Percentiles rank a stretch among this genome's conserved stretches.
These are phyloP conservation scores for Cynopterus sphinx DNA, from an alignment of 2,797 vertebrate species.

Conservation along the genomic window DNA sequence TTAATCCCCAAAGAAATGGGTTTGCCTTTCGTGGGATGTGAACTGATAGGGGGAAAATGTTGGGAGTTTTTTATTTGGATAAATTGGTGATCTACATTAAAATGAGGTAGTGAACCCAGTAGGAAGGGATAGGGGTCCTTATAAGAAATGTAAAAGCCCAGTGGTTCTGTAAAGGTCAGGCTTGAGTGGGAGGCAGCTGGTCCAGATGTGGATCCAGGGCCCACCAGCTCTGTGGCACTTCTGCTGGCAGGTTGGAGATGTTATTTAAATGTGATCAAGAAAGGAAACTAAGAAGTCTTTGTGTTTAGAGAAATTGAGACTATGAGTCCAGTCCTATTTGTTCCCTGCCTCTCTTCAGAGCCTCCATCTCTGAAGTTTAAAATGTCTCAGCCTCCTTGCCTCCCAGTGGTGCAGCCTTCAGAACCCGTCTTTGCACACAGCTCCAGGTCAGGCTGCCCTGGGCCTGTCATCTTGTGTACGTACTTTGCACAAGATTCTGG, in stretches of 20 bases:
- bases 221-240: not conserved
- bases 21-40: conserved; percentile 75
- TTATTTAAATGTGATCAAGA: not conserved
- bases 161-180: conserved; percentile 33
- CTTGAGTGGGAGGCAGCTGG: not conserved
- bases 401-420: not conserved
- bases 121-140: conserved; percentile 62
- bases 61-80: conserved; percentile 55
- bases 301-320: not conserved
- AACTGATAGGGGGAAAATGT: conserved; percentile 60
- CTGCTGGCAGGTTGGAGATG: not conserved
- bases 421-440: not conserved
- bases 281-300: not conserved
- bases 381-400: not conserved
- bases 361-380: not conserved
- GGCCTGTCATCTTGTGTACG: not conserved
- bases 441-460: not conserved
- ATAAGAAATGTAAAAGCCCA: conserved; percentile 61
- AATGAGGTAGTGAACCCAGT: conserved; percentile 8
- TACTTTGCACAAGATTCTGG: not conserved
- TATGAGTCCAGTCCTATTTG: not conserved
- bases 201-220: not conserved
- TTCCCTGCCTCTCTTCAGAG: conserved; percentile 39
- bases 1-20: conserved; percentile 77
- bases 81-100: conserved; percentile 53